Percentiles rank a stretch among this genome's conserved stretches.
Evolutionary conservation across 2,113 vertebrate species (phyloP).

Genomic region (Takifugu bimaculatus): DNA sequence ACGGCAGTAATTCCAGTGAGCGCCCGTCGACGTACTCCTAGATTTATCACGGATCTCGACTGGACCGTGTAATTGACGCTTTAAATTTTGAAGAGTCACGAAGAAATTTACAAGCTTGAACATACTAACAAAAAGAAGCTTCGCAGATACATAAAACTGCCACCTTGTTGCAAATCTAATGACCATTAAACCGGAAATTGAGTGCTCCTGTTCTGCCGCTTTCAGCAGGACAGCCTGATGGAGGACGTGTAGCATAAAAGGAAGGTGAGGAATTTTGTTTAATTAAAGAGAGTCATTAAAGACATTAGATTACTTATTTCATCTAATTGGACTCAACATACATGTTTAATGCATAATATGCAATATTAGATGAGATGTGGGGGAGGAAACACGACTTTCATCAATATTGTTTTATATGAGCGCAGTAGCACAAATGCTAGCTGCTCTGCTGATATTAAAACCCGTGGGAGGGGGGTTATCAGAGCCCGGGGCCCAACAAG

Average conservation of each 20-base stretch:
- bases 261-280: slow-evolving; percentile 52
- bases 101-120: slow-evolving; percentile 65
- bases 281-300: slow-evolving; percentile 74
- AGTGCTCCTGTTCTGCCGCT: slow-evolving; percentile 57
- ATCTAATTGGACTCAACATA: slow-evolving; percentile 67
- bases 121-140: slow-evolving; percentile 55
- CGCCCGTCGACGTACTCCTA: slow-evolving; percentile 8
- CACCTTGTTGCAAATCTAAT: slow-evolving; percentile 65
- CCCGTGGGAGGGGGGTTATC: slow-evolving; percentile 74
- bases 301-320: slow-evolving; percentile 71
- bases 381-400: slow-evolving; percentile 44
- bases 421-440: slow-evolving; percentile 69
- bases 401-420: slow-evolving; percentile 77
- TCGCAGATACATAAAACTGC: slow-evolving; percentile 58
- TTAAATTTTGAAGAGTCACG: slow-evolving; percentile 66
- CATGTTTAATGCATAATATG: neutral
- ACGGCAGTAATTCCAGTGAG: slow-evolving; percentile 28
- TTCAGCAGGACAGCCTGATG: slow-evolving; percentile 69
- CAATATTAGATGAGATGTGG: slow-evolving; percentile 32
- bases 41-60: slow-evolving; percentile 56
- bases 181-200: slow-evolving; percentile 69
- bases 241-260: slow-evolving; percentile 32
- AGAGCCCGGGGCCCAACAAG: slow-evolving; percentile 67
- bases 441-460: slow-evolving; percentile 69
- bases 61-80: slow-evolving; percentile 60